Conservation (phyloP, 2,797 vertebrate species). For the Erpetoichthys calabaricus region DNA sequence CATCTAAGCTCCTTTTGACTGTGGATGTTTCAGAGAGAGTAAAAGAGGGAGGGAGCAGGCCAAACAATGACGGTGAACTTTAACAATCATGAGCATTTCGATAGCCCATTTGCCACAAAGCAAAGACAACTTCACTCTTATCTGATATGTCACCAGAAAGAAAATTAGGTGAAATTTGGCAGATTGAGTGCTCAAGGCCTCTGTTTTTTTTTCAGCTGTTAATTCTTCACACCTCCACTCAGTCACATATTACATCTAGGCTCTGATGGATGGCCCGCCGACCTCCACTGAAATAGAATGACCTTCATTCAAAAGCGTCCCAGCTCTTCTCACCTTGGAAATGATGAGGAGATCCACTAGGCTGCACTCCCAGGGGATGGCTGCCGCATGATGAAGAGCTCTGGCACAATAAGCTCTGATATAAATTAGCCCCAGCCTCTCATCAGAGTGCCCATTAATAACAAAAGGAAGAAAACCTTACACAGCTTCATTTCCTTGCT, state of each 20-base stretch:
- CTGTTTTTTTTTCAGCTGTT: background rate
- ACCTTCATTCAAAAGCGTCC: background rate
- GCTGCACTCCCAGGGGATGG: too few species aligned
- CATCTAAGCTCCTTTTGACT: too few species aligned
- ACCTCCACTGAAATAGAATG: background rate
- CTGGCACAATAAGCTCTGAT: constrained; percentile 18
- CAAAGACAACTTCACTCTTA: background rate
- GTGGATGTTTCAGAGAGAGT: too few species aligned
- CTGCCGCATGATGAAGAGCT: constrained; percentile 11
- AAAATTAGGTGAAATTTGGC: background rate
- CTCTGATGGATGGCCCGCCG: background rate
- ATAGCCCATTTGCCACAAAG: constrained; percentile 2
- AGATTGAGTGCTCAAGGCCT: background rate
- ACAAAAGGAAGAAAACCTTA: background rate
- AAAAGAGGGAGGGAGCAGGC: too few species aligned
- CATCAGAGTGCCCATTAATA: background rate
- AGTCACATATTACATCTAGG: constrained; percentile 1
- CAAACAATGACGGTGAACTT: background rate
- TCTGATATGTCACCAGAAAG: constrained; percentile 3
- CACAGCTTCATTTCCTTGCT: background rate
- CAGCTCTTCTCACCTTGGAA: background rate
- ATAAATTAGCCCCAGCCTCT: constrained; percentile 16
- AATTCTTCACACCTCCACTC: background rate
- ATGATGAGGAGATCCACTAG: background rate
- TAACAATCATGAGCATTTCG: background rate